These are phyloP conservation scores for Eumacrocentrus americanus DNA, from an alignment of 2,888 invertebrate species.

Conservation along the genomic window DNA sequence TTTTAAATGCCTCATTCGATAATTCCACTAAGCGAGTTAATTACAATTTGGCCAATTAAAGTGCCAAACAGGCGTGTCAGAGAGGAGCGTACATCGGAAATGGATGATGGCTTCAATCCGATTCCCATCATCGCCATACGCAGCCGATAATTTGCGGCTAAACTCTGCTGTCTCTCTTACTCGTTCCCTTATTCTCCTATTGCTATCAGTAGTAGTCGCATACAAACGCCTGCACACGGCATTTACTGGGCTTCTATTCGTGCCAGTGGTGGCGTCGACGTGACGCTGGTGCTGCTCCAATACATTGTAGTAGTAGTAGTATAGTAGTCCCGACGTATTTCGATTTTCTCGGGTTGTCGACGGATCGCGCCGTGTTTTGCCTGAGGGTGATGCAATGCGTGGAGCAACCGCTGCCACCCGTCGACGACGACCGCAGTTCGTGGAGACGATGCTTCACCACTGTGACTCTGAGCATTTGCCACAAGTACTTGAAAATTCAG, in stretches of 20 bases:
- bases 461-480: no score
- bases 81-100: slow-evolving; percentile 40
- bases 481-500: no score
- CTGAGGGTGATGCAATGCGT: slow-evolving; percentile 1
- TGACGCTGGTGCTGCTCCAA: background rate
- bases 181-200: slow-evolving; percentile 13
- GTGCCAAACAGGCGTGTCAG: slow-evolving; percentile 40
- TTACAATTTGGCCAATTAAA: slow-evolving; percentile 53
- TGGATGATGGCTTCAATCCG: slow-evolving; percentile 51
- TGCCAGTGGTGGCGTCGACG: slow-evolving; percentile 15
- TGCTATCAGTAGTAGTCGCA: background rate
- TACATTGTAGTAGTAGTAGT: no score
- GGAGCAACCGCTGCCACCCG: slow-evolving; percentile 6
- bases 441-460: no score
- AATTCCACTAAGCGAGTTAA: slow-evolving; percentile 44
- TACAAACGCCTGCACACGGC: slow-evolving; percentile 4
- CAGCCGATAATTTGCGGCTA: slow-evolving; percentile 53
- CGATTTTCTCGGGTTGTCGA: slow-evolving; percentile 13
- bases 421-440: slow-evolving; percentile 3
- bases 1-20: slow-evolving; percentile 30
- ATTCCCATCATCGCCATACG: slow-evolving; percentile 55
- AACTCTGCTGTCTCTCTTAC: slow-evolving; percentile 33
- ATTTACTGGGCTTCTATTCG: background rate
- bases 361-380: slow-evolving; percentile 11
- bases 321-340: slow-evolving; percentile 19